Evolutionary conservation across 2,888 invertebrate genomes (phyloP), one percentile per base, ranked within the genome.

Genomic region (Boloria euphrosyne): DNA sequence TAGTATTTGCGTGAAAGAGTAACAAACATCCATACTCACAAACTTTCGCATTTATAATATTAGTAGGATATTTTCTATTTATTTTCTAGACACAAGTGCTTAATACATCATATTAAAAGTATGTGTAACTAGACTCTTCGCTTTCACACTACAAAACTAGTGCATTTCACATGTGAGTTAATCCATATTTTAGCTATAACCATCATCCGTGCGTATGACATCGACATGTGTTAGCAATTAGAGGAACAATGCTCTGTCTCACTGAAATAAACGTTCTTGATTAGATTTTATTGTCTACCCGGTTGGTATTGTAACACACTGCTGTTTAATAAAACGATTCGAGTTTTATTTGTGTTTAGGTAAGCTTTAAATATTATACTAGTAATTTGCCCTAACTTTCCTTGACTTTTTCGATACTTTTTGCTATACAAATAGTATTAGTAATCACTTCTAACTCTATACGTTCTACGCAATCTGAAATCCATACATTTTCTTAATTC

Each of bases 281-380:
- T 90, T 89, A 87, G 75, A 76, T 87, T 90, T 90, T 89, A 90
- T 91, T 90, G 86, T 88, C 83, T 82, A 78, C 82, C 77, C 80
- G 78, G 83, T 83, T 85, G 84, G 82, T 86, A 82, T 78, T 79
- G 79, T 62, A 65, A 74, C 74, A 76, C 71, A 75, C 67, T 60
- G 74, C 43, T 46, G 13, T 46, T 62, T 62, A 16, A 17, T 16
- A 27, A 10, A n/a, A 5, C 2, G 16, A 13, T 47, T 38, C 7
- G 10, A 10, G 31, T 38, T 38, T 38, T 38, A 38, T 7, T 38
- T 38, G 7, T 31, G 31, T 7, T 31, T 31, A 31, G 31, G 6
- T 38, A 38, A 10, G 31, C 7, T 1, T 31, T 31, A 31, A 6
- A 31, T 2, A 38, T 10, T 38, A 3, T 53, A 31, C 10, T 31